phyloP scores from a whole-genome alignment of 2,797 vertebrate genomes.

The Sebastes melanostomus region DNA sequence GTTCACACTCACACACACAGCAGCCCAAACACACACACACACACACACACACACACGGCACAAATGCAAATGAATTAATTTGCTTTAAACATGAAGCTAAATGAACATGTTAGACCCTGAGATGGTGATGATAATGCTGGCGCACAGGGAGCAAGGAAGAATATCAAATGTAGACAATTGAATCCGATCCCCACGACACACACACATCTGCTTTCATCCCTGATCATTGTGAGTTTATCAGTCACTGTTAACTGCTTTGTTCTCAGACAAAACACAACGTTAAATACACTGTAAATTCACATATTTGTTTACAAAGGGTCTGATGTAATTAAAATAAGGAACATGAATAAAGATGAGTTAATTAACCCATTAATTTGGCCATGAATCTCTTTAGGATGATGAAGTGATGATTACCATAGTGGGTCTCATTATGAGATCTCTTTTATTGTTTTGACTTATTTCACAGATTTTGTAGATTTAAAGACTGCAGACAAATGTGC shows the following conservation, averaged over 20 bases:
- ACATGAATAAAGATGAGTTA: constrained; percentile 47
- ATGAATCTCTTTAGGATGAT: constrained; percentile 29
- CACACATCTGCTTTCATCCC: constrained; percentile 32
- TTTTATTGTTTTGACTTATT: background rate
- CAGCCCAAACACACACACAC: background rate
- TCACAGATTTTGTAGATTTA: background rate
- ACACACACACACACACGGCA: background rate
- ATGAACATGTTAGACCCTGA: constrained; percentile 55
- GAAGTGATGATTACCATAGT: background rate
- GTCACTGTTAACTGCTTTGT: background rate
- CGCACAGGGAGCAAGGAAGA: constrained; percentile 27
- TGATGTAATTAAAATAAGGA: constrained; percentile 19
- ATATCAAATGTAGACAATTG: constrained; percentile 47
- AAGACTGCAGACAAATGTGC: background rate
- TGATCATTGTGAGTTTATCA: constrained; percentile 10
- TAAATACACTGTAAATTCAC: constrained; percentile 11
- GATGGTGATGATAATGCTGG: constrained; percentile 39
- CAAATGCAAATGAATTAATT: constrained; percentile 46
- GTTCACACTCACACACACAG: background rate
- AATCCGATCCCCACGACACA: constrained; percentile 36
- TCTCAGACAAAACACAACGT: constrained; percentile 30
- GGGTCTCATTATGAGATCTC: constrained; percentile 1
- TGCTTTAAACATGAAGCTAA: constrained; percentile 49
- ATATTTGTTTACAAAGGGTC: constrained; percentile 23
- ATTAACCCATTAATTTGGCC: constrained; percentile 41